Evolutionary conservation across 2,113 vertebrate genomes (phyloP), one percentile per base, ranked within the genome.

Genomic region (Shinisaurus crocodilurus): DNA sequence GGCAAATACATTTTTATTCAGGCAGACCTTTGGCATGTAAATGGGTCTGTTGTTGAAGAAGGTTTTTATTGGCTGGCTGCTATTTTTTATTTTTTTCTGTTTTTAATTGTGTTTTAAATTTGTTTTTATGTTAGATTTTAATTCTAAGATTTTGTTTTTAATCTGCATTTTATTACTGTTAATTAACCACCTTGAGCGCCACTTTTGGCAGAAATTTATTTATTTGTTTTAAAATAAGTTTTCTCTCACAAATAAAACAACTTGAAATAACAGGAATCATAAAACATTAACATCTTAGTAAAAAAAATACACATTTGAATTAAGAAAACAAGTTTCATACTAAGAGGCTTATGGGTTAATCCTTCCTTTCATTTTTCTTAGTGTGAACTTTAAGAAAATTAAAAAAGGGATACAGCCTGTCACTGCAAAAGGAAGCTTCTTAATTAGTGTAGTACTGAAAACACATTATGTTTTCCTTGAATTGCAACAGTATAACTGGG

Each of bases 381-480:
- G 6, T 25, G 32, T 54, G 34, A 90, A 75, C 43, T 82, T 91
- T 88, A 88, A 75, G 43, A 84, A 92, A 91, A 93, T 84, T 86
- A 10, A 37, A 60, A 91, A 89, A 93, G 90, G 10, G 54, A 83
- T 74, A 60, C 37, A 43, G 50, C 45, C 43, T 72, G 69, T 43
- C 43, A 85, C 15, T 77, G 27, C 25, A 40, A 74, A 76, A 76
- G 88, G 15, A 60, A 89, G 34, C 32, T 9, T 65, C 34, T 89
- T 85, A 85, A 75, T 72, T 67, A 83, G 40, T n/a, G 27, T 27
- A 32, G 3, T 50, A 50, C 25, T 50, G 72, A 82, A 77, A 34
- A 85, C 15, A 48, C 43, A 40, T 34, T 43, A 48, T 50, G 2
- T 1, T 70, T 76, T 67, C 72, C 63, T 37, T 65, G n/a, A 85